Conservation (phyloP, 2,888 invertebrate species). For the Zygogramma bicolorata region DNA sequence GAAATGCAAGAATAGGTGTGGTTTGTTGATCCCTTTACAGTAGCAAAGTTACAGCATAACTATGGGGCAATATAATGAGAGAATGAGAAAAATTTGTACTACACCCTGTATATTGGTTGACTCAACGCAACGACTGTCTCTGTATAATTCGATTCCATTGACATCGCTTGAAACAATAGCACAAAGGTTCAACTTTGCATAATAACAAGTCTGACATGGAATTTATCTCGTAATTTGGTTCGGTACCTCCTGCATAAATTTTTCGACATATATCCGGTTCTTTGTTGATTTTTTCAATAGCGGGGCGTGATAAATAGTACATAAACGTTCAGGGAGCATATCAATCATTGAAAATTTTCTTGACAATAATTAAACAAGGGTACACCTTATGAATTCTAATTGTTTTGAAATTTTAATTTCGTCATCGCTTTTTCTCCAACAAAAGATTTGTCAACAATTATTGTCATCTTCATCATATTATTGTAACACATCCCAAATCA, state of each 20-base stretch:
- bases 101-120: not conserved
- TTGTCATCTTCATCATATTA: too few relatives aligned
- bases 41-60: too few relatives aligned
- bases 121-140: not conserved
- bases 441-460: too few relatives aligned
- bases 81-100: not conserved
- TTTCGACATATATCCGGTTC: conserved; percentile 3
- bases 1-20: too few relatives aligned
- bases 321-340: not conserved
- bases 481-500: too few relatives aligned
- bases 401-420: too few relatives aligned
- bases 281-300: conserved; percentile 12
- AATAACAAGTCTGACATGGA: conserved; percentile 1
- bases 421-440: too few relatives aligned
- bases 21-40: too few relatives aligned
- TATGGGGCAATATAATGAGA: not conserved
- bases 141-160: not conserved
- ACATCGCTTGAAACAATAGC: conserved; percentile 4
- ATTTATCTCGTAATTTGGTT: conserved; percentile 20
- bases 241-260: conserved; percentile 19
- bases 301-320: not conserved
- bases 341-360: not conserved
- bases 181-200: conserved; percentile 1
- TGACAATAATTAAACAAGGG: not conserved
- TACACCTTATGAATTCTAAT: not conserved